Base-by-base conservation (phyloP, 64 coral and sea anemone genomes). In the Actinia tenebrosa region DNA sequence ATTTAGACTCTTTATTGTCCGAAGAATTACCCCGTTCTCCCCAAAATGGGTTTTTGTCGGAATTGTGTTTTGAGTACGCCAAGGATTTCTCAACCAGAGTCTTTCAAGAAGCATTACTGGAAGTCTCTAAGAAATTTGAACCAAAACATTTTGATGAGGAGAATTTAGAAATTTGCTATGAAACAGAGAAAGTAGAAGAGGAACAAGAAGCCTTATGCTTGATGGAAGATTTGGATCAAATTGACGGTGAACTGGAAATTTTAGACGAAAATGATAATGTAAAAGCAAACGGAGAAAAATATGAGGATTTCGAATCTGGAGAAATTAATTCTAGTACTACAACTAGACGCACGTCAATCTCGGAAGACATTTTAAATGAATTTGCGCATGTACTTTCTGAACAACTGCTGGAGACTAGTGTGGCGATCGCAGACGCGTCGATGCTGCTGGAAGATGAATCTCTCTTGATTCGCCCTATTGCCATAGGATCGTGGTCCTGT, bases 401-500 rank as follows among this genome's bases (percentile, higher is more conserved):
- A 19, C 79, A 81, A 20, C 50, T 81, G 9, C 42, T 81, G 16
- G 79, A 81, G 22, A 81, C 79, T 18, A 81, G 79, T 53, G 22
- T 81, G 11, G 79, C 79, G 14, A 81, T 81, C 22, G 46, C 79
- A 22, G 50, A 6, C 27, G 44, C 79, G 43, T 50, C 44, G 22
- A 16, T 81, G 53, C 50, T 19, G 42, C 27, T 53, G 14, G 5
- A 53, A 50, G 79, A 81, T 19, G 44, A 81, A 50, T 20, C 18
- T 13, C 72, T 75, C 60, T 84, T 91, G 13, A 43, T 96, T 14
- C 81, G 80, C 25, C 87, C 94, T 13, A 60, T 96, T 15, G 87
- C 94, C 53, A 92, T 87, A 20, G 90, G 94, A 11, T 84, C 79
- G 54, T 96, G 94, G 94, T 87, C 83, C 44, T 92, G 94, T 52